Conservation (phyloP, 2,888 invertebrate species). For the Calameuta pallipes region DNA sequence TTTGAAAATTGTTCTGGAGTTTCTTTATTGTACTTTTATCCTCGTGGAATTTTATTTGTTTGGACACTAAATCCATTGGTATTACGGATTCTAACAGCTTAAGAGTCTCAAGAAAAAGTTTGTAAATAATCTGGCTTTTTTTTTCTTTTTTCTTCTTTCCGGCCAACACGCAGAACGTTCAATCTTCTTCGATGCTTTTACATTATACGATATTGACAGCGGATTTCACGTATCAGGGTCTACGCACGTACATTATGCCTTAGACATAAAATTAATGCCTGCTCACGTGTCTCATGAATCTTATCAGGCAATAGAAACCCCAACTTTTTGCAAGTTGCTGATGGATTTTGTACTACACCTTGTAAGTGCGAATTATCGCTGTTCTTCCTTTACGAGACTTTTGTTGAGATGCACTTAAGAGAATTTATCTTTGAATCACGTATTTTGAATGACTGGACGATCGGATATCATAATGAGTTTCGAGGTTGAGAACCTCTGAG, state of each 20-base stretch:
- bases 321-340: not conserved
- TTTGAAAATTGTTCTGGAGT: not conserved
- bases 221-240: not conserved
- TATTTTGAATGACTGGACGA: not conserved
- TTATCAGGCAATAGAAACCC: not conserved
- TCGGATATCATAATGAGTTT: not conserved
- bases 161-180: not conserved
- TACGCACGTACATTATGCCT: not conserved
- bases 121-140: not conserved
- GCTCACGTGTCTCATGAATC: conserved; percentile 3
- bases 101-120: not conserved
- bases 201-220: conserved; percentile 6
- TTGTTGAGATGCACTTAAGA: not conserved
- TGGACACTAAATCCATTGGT: not conserved
- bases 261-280: not conserved
- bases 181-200: conserved; percentile 1
- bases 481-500: not conserved
- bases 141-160: not conserved
- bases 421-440: not conserved
- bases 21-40: not conserved
- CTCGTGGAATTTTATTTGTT: not conserved
- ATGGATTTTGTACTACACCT: not conserved
- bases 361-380: not conserved
- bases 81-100: not conserved
- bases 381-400: not conserved